Percentiles rank a stretch among this genome's conserved stretches.
Conservation (phyloP, 2,113 vertebrate genomes). For the Acinonyx jubatus region DNA sequence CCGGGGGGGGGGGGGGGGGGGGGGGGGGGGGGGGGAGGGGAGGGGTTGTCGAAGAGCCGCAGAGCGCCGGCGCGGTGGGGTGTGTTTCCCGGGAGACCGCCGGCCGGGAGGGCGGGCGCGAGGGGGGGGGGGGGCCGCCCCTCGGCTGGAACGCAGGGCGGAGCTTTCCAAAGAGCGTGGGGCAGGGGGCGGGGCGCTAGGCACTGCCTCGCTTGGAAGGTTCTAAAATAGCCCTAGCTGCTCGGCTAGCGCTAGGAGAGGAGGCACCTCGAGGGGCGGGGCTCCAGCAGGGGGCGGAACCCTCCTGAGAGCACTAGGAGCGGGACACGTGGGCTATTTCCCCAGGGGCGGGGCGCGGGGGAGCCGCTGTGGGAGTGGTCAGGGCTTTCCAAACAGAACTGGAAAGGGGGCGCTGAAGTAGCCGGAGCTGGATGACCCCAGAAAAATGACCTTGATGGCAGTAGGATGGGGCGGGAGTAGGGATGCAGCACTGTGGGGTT, state of each 20-base stretch:
- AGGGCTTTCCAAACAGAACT: neutral
- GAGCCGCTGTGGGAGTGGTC: neutral
- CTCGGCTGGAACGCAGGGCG: no score
- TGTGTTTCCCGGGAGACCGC: neutral
- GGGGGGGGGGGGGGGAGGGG: neutral
- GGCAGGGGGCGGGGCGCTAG: neutral
- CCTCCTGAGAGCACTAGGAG: neutral
- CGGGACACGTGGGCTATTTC: no score
- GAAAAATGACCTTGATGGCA: neutral
- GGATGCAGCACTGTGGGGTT: neutral
- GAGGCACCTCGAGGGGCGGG: neutral
- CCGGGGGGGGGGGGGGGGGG: no score
- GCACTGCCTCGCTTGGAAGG: rapidly evolving
- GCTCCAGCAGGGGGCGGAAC: neutral
- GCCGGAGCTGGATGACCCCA: rapidly evolving
- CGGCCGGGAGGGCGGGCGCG: neutral
- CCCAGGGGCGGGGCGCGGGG: neutral
- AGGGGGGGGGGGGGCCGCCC: neutral
- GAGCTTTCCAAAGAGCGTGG: neutral
- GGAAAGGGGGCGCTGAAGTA: neutral
- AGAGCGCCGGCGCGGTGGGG: neutral
- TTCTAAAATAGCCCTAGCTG: neutral
- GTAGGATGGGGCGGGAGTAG: neutral
- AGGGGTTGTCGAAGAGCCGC: no score
- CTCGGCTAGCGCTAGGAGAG: neutral